These are phyloP conservation scores for Ischnura elegans DNA, from an alignment of 2,888 invertebrate genomes.

Conservation along the genomic window DNA sequence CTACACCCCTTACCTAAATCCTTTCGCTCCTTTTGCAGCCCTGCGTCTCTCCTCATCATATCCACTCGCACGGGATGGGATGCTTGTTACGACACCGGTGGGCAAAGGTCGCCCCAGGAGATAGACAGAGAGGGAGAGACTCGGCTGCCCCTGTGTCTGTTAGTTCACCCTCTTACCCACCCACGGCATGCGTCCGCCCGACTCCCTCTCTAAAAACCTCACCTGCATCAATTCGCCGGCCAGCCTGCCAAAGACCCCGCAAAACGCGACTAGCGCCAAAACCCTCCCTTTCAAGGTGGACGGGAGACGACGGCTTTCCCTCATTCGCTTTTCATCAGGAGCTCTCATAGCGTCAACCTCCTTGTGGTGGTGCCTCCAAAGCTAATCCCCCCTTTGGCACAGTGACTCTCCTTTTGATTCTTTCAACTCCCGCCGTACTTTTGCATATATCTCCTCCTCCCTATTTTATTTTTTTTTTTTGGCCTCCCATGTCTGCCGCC, in stretches of 20 bases:
- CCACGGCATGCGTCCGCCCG: neutral
- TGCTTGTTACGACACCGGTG: neutral
- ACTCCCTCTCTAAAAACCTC: neutral
- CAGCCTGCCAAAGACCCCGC: neutral
- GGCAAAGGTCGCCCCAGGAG: neutral
- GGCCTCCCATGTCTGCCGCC: no score
- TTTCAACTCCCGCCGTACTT: neutral
- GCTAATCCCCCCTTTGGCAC: neutral
- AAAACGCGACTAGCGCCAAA: neutral
- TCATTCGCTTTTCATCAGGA: constrained; percentile 10
- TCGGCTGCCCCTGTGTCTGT: neutral
- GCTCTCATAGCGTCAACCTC: neutral
- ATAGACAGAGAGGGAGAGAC: no score
- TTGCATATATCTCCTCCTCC: neutral
- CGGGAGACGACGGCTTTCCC: neutral
- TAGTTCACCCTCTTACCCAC: neutral
- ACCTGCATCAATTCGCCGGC: neutral
- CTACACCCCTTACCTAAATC: neutral
- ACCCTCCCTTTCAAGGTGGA: neutral
- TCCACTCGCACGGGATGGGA: neutral
- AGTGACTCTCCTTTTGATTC: neutral
- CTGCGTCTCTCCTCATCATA: neutral
- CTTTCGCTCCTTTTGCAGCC: neutral
- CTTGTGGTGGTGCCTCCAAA: neutral
- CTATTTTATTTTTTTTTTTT: neutral